Evolutionary conservation across 2,888 invertebrate genomes (phyloP), one percentile per base, ranked within the genome.

Genomic region (Tachina fera): DNA sequence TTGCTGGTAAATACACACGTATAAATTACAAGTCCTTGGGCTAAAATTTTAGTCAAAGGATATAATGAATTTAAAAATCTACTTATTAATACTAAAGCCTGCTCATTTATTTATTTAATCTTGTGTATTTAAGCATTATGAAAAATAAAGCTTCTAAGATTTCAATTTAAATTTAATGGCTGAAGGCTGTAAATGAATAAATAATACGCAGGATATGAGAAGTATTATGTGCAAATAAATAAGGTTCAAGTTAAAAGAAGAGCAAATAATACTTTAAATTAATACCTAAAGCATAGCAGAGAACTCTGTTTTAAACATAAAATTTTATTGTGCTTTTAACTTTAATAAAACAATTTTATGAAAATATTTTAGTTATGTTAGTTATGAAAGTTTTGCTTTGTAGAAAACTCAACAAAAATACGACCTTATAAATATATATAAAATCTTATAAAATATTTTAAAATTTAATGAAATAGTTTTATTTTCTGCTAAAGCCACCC

Each of bases 21-120:
- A 77, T 83, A 71, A 71, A 71, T 72, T 83, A 78, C 77, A 63
- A 77, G 43, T 77, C 72, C 77, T 78, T 9, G 19, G 83, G 83
- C 77, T 53, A 72, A 63, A 63, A 41, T 61, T n/a, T 43, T 71
- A 71, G 70, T 71, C 19, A 45, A 61, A 56, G 65, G 56, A 63
- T 79, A 47, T 39, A 77, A 77, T 75, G 63, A 75, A 65, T 84
- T 84, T 76, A 51, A 76, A 76, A 80, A 76, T 70, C 65, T 71
- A 60, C 67, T 84, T 80, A 61, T 80, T 84, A 76, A 84, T 71
- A 51, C 16, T 39, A 10, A 31, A 41, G 58, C 56, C 58, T 51
- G n/a, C 61, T 56, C 56, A 70, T 70, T 75, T 63, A 53, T 43
- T 58, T 65, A 76, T 63, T 60, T 83, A n/a, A 47, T 39, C 61